Evolutionary conservation across 2,797 vertebrate species (phyloP), one percentile per base, ranked within the genome.

Genomic region (Calcarius lapponicus): DNA sequence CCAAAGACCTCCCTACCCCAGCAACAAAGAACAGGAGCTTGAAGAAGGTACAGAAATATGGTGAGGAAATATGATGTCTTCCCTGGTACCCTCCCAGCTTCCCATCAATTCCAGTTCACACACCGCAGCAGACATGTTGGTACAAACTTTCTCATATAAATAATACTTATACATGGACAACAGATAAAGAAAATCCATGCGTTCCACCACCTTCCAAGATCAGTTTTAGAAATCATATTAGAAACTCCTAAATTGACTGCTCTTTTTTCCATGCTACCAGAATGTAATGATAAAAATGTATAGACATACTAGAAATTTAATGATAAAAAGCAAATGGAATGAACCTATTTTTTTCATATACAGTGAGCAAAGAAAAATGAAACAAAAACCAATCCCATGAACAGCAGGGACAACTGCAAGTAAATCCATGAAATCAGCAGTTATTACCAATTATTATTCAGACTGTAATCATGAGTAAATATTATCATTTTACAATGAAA

Each of bases 401-500:
- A 92, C 21, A 89, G 40, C 74, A 89, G 26, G 71, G 53, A 2
- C 13, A 75, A 45, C 42, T 79, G 85, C 1, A 5, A 74, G 24
- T 3, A 16, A 69, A 83, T 54, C n/a, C 18, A 10, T 80, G 21
- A 85, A 92, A 84, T 32, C 71, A 73, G 28, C 16, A 84, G 62
- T 73, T 86, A 72, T n/a, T 82, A 58, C 13, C 29, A 81, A 56
- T 42, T 86, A 94, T 66, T 88, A 75, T 8, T 61, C n/a, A 73
- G 24, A 56, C 8, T 78, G 26, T 19, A 85, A 76, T 43, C 10
- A 64, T 13, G 6, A 80, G 20, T 54, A 95, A 95, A 83, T 83
- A 81, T 20, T 57, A 84, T 15, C 6, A 65, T 83, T 93, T 89
- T 64, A 86, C 26, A 88, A 18, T 51, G 34, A 92, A 91, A 94